Conservation (phyloP, 2,888 invertebrate genomes). For the Craniophora ligustri region DNA sequence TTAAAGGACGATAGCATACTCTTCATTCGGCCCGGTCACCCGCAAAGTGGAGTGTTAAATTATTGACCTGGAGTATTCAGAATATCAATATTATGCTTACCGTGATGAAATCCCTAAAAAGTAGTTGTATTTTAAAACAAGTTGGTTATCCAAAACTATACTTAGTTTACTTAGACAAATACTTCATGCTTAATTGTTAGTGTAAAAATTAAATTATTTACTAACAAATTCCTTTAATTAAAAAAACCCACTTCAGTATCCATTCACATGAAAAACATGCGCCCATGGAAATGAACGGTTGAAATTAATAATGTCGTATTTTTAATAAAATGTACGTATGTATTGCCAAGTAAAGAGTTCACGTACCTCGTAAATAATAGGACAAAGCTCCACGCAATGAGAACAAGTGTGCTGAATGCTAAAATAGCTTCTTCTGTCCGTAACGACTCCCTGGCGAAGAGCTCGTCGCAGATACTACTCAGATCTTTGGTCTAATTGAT, state of each 20-base stretch:
- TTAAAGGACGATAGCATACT: too few relatives aligned
- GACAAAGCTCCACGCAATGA: constrained; percentile 61
- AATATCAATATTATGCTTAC: too few relatives aligned
- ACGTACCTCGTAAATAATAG: constrained; percentile 65
- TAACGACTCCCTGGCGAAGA: constrained; percentile 30
- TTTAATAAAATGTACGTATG: constrained; percentile 45
- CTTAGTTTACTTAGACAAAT: too few relatives aligned
- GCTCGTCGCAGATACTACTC: constrained; percentile 35
- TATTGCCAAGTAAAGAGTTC: constrained; percentile 52
- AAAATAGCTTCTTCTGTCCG: constrained; percentile 59
- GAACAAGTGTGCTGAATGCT: constrained; percentile 63
- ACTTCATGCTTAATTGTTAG: too few relatives aligned
- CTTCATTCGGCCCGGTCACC: too few relatives aligned
- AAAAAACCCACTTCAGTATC: constrained; percentile 6
- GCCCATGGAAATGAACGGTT: constrained; percentile 35
- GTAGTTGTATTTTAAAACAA: too few relatives aligned
- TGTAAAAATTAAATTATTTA: too few relatives aligned
- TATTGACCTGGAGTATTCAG: too few relatives aligned
- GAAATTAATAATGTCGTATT: constrained; percentile 44
- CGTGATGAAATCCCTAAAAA: too few relatives aligned
- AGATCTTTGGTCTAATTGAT: constrained; percentile 20
- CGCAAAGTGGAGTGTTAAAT: too few relatives aligned
- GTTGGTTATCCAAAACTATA: too few relatives aligned
- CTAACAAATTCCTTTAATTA: too few relatives aligned
- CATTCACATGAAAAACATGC: constrained; percentile 19